These are phyloP conservation scores for Nephila pilipes DNA, from an alignment of 1,140 invertebrate genomes.

Conservation along the genomic window DNA sequence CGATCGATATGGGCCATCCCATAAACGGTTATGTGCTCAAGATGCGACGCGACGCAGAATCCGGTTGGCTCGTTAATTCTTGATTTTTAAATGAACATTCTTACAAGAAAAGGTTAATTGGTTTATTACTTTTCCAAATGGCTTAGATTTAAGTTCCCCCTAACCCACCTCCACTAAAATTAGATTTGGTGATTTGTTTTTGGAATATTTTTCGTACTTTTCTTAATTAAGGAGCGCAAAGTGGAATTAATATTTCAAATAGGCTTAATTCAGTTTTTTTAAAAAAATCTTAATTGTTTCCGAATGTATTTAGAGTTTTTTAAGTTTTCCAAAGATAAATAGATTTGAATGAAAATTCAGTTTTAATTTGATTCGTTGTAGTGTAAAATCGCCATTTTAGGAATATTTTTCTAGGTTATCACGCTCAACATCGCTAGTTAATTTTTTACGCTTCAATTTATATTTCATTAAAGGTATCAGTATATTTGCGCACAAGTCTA, in stretches of 20 bases:
- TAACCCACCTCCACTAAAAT: neutral
- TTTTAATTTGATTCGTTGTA: too few species aligned
- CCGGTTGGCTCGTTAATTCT: neutral
- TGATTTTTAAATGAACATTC: neutral
- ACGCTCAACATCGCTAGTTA: too few species aligned
- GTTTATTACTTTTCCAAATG: conserved; percentile 19
- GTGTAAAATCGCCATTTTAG: too few species aligned
- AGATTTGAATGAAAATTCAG: too few species aligned
- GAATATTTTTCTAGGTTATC: too few species aligned
- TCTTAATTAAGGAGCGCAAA: neutral
- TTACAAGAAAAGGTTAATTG: conserved; percentile 2
- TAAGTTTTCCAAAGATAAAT: too few species aligned
- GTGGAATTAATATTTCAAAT: neutral
- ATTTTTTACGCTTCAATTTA: too few species aligned
- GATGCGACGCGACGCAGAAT: neutral
- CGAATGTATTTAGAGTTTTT: too few species aligned
- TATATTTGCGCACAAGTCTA: too few species aligned
- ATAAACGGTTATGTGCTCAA: conserved; percentile 69
- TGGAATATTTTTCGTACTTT: neutral
- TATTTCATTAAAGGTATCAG: too few species aligned
- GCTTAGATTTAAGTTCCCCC: neutral
- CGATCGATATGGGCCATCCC: conserved; percentile 70
- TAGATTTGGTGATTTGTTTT: neutral
- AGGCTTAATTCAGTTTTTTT: neutral
- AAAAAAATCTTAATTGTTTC: too few species aligned